Evolutionary conservation across 2,113 vertebrate species (phyloP).

Genomic region (Crotalus viridis): DNA sequence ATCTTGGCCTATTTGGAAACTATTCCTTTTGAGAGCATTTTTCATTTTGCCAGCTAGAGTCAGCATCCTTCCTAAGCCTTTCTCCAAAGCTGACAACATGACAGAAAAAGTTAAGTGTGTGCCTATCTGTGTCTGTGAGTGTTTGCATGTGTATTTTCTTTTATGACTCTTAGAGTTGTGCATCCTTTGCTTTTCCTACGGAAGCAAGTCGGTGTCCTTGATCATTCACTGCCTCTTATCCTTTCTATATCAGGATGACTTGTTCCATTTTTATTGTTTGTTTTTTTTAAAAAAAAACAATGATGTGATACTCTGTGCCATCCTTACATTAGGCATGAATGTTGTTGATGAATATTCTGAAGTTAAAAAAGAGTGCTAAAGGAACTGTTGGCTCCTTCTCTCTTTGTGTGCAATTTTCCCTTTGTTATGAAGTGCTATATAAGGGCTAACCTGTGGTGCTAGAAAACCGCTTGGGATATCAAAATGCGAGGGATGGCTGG

Average conservation of each 20-base stretch:
- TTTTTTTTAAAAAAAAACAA: background rate
- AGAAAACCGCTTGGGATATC: background rate
- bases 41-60: background rate
- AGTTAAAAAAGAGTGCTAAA: background rate
- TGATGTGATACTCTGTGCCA: background rate
- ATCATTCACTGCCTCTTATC: conserved; percentile 2
- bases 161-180: background rate
- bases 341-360: background rate
- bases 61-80: background rate
- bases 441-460: background rate
- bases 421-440: background rate
- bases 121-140: background rate
- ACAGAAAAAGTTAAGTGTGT: background rate
- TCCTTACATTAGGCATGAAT: background rate
- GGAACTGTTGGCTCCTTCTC: background rate
- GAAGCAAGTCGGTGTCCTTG: background rate
- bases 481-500: background rate
- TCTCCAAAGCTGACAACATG: background rate
- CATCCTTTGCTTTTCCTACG: conserved; percentile 5
- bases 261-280: background rate
- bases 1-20: background rate
- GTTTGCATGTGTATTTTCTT: background rate
- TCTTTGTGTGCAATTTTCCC: background rate
- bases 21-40: background rate
- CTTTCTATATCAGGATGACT: background rate